Evolutionary conservation across 2,113 vertebrate species (phyloP).

Genomic region (Chrysochloris asiatica): DNA sequence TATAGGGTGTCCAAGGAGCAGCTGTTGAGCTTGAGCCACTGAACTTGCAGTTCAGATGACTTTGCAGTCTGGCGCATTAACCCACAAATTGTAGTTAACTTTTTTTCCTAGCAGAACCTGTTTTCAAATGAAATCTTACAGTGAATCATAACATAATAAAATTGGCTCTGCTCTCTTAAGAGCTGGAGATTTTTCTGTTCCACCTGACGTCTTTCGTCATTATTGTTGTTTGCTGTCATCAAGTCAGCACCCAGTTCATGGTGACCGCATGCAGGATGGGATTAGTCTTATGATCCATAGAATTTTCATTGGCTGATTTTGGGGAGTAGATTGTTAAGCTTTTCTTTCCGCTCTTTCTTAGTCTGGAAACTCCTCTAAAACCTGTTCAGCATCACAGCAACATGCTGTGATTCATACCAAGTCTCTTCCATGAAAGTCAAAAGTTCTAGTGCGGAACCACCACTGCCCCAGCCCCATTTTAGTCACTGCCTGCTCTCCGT

Average conservation of each 20-base stretch:
- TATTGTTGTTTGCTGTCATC: not conserved
- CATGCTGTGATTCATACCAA: not conserved
- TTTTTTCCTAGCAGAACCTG: not conserved
- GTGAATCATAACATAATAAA: not conserved
- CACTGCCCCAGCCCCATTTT: not conserved
- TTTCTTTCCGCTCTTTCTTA: not conserved
- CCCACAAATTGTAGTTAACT: not conserved
- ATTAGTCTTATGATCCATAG: not conserved
- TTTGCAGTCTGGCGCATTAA: too few relatives aligned
- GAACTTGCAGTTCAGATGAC: too few relatives aligned
- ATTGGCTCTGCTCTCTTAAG: not conserved
- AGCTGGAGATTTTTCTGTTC: not conserved
- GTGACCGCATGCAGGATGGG: not conserved
- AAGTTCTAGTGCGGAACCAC: not conserved
- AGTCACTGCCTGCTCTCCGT: not conserved
- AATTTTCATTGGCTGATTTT: not conserved
- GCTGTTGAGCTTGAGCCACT: too few relatives aligned
- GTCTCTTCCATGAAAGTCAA: not conserved
- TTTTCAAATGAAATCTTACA: conserved; percentile 38
- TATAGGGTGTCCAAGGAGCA: too few relatives aligned
- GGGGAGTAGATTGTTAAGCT: not conserved
- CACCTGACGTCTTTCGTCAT: not conserved
- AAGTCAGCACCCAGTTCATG: not conserved
- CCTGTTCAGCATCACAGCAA: not conserved
- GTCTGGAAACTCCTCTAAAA: not conserved